Evolutionary conservation across 2,113 vertebrate species (phyloP), one percentile per base, ranked within the genome.

Genomic region (Actinemys pallida): DNA sequence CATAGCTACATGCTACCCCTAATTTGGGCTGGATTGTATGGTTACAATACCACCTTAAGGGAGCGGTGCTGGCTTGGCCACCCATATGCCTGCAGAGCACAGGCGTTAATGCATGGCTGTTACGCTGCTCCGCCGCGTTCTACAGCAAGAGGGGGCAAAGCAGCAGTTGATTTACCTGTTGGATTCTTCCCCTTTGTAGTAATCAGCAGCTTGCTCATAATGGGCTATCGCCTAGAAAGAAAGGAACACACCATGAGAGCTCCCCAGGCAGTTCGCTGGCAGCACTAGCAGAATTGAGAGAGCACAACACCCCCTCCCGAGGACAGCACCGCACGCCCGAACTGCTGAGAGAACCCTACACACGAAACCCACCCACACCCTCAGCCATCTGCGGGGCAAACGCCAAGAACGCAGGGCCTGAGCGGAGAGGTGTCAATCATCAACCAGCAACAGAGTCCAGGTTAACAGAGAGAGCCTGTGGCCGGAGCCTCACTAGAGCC

Each of bases 121-220:
- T 52, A 19, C 4, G 10, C 50, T 11, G 14, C 31, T 50, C 39
- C 16, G 27, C 13, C 24, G 20, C 1, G 13, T 20, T 39, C 47
- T 31, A 25, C 8, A 45, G 56, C 29, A 54, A 27, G 24, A 83
- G 69, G 9, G 13, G 50, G 56, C 5, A 10, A 8, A 35, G 47
- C 39, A 65, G 4, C 5, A 3, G 8, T 31, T 31, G 10, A 7
- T 35, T 88, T 95, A 98, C 99, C 99, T 99, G 96, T 98, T 99
- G 72, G 99, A 99, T 88, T 99, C 99, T 97, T 99, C 99, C 39
- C 99, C 99, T 98, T 99, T 99, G 97, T 99, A 99, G 97, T 99
- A 99, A 97, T 99, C 99, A 25, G 99, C 99, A 10, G 99, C 98
- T 96, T 99, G 99, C 97, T 99, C 99, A 7, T 99, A 99, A 97